Evolutionary conservation across 2,888 invertebrate genomes (phyloP).

Genomic region (Netelia virgata): DNA sequence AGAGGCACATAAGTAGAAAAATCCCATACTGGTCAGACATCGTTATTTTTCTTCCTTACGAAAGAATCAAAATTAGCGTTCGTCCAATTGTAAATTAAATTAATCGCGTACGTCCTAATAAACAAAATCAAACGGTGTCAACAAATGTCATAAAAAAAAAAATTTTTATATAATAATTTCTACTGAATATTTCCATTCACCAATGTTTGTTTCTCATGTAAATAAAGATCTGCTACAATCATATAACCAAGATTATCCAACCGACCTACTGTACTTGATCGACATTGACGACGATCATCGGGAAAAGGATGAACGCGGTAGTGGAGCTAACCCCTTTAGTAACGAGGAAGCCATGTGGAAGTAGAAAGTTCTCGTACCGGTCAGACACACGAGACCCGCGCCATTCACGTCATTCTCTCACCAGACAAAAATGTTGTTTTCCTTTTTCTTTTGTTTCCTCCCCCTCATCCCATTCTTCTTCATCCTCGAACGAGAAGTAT

Average conservation of each 20-base stretch:
- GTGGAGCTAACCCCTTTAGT: slow-evolving; percentile 10
- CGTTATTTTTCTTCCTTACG: not conserved
- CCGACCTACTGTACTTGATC: not conserved
- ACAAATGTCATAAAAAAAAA: no score
- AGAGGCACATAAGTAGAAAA: not conserved
- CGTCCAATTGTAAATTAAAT: not conserved
- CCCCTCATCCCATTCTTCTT: slow-evolving; percentile 25
- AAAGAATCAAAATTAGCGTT: not conserved
- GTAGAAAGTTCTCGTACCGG: slow-evolving; percentile 62
- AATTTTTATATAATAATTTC: no score
- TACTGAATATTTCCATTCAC: no score
- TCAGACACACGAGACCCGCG: slow-evolving; percentile 52
- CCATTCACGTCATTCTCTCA: slow-evolving; percentile 50
- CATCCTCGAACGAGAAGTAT: slow-evolving; percentile 44
- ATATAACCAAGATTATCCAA: no score
- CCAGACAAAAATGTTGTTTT: slow-evolving; percentile 33
- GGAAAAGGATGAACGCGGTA: not conserved
- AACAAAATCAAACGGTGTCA: not conserved
- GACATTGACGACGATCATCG: not conserved
- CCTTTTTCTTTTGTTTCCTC: not conserved
- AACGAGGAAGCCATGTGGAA: slow-evolving; percentile 40
- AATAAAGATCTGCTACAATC: no score
- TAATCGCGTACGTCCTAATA: not conserved
- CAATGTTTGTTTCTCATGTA: no score
- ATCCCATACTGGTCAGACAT: not conserved